These are phyloP conservation scores for Chamaea fasciata DNA, from an alignment of 2,113 vertebrate species.

Conservation along the genomic window DNA sequence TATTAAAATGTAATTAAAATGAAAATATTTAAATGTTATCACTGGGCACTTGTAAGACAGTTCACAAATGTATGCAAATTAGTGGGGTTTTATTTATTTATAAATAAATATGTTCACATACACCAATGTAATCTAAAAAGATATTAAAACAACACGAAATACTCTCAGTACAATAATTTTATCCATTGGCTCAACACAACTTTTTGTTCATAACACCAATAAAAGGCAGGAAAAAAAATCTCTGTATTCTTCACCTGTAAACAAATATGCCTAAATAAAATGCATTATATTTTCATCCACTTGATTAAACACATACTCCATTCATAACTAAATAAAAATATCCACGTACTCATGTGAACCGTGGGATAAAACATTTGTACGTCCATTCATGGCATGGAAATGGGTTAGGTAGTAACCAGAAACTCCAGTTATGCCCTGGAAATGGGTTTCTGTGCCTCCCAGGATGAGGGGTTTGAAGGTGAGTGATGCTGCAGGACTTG, in stretches of 20 bases:
- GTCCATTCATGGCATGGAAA: neutral
- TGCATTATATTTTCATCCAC: neutral
- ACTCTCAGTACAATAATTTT: neutral
- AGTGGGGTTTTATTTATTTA: neutral
- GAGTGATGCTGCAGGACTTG: neutral
- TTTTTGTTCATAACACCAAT: neutral
- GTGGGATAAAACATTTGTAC: neutral
- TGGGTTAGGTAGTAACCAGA: too few relatives aligned
- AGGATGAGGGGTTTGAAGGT: neutral
- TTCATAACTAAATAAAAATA: neutral
- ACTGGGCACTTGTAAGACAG: neutral
- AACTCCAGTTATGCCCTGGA: too few relatives aligned
- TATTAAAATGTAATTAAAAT: neutral
- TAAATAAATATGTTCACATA: neutral
- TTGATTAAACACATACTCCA: neutral
- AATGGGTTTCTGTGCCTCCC: too few relatives aligned
- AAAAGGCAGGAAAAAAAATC: neutral
- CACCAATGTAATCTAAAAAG: neutral
- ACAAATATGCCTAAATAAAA: neutral
- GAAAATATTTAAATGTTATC: neutral
- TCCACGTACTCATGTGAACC: too few relatives aligned
- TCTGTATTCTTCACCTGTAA: neutral
- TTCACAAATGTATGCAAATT: neutral
- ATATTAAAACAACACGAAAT: neutral
- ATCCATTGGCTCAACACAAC: neutral